These are phyloP conservation scores for Megathymus violae DNA, from an alignment of 1,140 invertebrate species.

Conservation along the genomic window DNA sequence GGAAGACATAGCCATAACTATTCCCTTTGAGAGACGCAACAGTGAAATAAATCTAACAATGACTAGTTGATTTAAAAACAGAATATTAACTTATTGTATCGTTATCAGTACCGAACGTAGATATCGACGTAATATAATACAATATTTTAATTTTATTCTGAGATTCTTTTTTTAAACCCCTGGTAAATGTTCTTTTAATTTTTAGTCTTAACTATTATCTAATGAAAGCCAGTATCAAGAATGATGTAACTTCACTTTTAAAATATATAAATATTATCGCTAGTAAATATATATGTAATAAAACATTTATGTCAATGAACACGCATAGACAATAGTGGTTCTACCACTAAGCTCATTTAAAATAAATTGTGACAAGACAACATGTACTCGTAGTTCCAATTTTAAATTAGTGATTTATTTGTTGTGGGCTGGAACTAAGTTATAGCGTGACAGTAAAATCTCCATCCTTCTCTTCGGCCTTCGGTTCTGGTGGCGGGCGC, in stretches of 20 bases:
- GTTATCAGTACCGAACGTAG: not conserved
- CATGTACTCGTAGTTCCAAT: too few relatives aligned
- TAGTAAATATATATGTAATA: too few relatives aligned
- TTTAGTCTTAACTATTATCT: too few relatives aligned
- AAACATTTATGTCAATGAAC: too few relatives aligned
- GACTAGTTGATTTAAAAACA: constrained; percentile 13
- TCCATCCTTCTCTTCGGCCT: constrained; percentile 70
- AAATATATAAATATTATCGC: too few relatives aligned
- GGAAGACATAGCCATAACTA: constrained; percentile 4
- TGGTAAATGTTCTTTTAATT: too few relatives aligned
- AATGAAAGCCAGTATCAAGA: too few relatives aligned
- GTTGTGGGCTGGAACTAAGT: constrained; percentile 5
- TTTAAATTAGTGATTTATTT: not conserved
- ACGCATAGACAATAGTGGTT: not conserved
- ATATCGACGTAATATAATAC: not conserved
- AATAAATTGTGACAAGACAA: not conserved
- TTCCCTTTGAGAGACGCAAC: constrained; percentile 20
- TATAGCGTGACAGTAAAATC: constrained; percentile 76
- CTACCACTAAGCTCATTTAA: constrained; percentile 1
- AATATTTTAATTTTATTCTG: not conserved
- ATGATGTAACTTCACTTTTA: too few relatives aligned
- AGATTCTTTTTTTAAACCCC: constrained; percentile 2
- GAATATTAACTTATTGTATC: not conserved
- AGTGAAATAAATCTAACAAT: constrained; percentile 7
- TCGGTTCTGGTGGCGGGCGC: constrained; percentile 51